phyloP scores from a whole-genome alignment of 2,888 invertebrate genomes.

The Gryllus longicercus region DNA sequence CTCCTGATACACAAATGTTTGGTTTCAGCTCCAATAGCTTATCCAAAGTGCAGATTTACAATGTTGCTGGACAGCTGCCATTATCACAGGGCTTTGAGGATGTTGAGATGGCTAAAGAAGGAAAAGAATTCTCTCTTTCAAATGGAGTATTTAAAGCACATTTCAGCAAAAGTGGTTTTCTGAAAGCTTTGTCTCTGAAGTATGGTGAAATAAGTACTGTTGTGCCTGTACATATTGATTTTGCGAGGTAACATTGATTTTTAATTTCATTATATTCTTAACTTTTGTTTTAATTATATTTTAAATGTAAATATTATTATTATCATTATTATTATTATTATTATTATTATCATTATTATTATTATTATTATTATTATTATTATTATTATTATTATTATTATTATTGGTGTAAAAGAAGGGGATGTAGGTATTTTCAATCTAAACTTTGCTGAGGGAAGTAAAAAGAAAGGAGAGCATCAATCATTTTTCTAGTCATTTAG shows the following conservation, averaged over 20 bases:
- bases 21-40: conserved; percentile 29
- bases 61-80: conserved; percentile 28
- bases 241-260: conserved; percentile 56
- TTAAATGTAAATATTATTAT: too few species aligned
- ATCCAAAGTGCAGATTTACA: conserved; percentile 29
- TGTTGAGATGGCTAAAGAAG: conserved; percentile 48
- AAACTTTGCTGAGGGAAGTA: too few species aligned
- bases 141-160: conserved; percentile 57
- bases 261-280: too few species aligned
- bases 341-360: too few species aligned
- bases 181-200: conserved; percentile 62
- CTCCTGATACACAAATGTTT: neutral
- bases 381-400: too few species aligned
- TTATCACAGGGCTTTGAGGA: conserved; percentile 47
- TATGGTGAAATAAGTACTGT: conserved; percentile 46
- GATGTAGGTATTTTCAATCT: too few species aligned
- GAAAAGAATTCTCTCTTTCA: conserved; percentile 55
- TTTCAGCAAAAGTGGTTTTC: conserved; percentile 64
- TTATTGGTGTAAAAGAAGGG: too few species aligned
- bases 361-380: too few species aligned
- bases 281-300: too few species aligned
- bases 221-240: conserved; percentile 70
- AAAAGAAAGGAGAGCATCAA: too few species aligned
- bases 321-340: too few species aligned
- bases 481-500: too few species aligned